Conservation (phyloP, 2,797 vertebrate species). For the Falco concolor region DNA sequence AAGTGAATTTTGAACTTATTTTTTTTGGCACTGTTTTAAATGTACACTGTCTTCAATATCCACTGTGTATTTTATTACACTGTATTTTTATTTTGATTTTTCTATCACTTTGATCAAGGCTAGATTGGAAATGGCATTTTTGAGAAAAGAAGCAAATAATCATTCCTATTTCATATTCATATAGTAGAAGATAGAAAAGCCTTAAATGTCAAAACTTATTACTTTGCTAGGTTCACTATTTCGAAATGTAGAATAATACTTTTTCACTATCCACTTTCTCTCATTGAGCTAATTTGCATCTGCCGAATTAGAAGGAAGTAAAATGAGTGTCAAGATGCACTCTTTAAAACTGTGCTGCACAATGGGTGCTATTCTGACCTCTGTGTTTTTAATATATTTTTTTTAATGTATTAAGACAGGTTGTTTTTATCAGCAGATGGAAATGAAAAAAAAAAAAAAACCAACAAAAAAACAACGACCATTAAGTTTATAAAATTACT, state of each 20-base stretch:
- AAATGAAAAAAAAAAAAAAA: not conserved
- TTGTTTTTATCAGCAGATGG: not conserved
- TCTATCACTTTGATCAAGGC: not conserved
- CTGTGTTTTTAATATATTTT: not conserved
- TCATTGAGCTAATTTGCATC: not conserved
- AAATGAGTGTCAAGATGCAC: not conserved
- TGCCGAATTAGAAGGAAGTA: not conserved
- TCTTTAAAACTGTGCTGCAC: not conserved
- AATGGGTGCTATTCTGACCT: not conserved
- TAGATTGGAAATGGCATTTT: not conserved
- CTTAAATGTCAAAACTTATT: not conserved
- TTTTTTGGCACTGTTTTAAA: not conserved
- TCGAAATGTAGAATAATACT: not conserved
- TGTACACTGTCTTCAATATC: not conserved
- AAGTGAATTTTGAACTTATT: not conserved
- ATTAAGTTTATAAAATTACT: conserved; percentile 2
- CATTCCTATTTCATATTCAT: not conserved
- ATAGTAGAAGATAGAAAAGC: not conserved
- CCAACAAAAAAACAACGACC: not conserved
- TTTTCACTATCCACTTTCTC: not conserved
- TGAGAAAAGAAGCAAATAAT: not conserved
- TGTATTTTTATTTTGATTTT: not conserved
- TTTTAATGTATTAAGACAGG: not conserved
- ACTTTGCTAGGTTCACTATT: not conserved
- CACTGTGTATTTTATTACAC: not conserved